Percentiles rank a stretch among this genome's conserved stretches.
phyloP scores from a whole-genome alignment of 1,140 invertebrate genomes.

The Penaeus japonicus region DNA sequence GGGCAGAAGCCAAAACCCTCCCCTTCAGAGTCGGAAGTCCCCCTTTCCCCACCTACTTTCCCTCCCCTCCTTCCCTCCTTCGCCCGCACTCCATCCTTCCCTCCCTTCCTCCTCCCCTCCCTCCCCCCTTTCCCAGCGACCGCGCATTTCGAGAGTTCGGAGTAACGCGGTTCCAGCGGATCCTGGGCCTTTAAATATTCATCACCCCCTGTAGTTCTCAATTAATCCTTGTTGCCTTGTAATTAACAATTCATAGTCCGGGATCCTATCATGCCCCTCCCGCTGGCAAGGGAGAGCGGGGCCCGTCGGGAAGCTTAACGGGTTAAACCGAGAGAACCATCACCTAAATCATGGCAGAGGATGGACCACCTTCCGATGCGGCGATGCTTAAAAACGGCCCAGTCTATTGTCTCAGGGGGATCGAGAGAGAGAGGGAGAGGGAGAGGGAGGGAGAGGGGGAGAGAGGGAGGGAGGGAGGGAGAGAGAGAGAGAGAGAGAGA shows the following conservation, averaged over 20 bases:
- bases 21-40: too few species aligned
- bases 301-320: too few species aligned
- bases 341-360: too few species aligned
- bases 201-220: slow-evolving; percentile 44
- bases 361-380: too few species aligned
- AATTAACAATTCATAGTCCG: slow-evolving; percentile 56
- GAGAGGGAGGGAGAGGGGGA: not conserved
- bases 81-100: not conserved
- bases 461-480: not conserved
- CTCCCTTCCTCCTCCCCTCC: not conserved
- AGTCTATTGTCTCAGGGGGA: not conserved
- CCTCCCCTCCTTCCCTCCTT: not conserved
- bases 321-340: too few species aligned
- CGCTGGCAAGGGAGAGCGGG: not conserved
- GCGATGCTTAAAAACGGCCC: too few species aligned
- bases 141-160: not conserved
- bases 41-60: not conserved
- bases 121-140: not conserved
- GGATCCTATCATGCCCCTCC: slow-evolving; percentile 49
- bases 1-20: too few species aligned
- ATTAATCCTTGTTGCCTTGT: slow-evolving; percentile 57
- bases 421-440: not conserved
- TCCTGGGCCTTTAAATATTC: slow-evolving; percentile 32
- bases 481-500: not conserved
- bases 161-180: not conserved